Conservation (phyloP, 2,888 invertebrate species). For the Phyto melanocephala region DNA sequence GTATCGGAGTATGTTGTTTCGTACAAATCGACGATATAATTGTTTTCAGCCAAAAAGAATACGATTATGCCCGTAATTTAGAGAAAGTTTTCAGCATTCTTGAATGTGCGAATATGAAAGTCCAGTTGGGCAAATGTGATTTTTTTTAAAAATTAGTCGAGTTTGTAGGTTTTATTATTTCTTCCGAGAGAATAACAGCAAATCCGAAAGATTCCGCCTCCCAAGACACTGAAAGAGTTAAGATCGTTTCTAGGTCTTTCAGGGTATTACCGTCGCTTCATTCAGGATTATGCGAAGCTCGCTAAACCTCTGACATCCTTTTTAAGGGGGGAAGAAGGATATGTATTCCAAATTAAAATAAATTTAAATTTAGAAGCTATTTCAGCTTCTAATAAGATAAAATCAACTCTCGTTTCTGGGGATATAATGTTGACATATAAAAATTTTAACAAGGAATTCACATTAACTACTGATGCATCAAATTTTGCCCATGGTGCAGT, state of each 20-base stretch:
- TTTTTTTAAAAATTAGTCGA: conserved; percentile 11
- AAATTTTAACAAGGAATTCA: too few species aligned
- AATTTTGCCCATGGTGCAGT: too few species aligned
- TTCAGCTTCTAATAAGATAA: neutral
- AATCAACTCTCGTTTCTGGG: neutral
- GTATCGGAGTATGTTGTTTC: neutral
- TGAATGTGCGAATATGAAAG: neutral
- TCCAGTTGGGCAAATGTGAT: conserved; percentile 8
- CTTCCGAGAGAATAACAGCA: neutral
- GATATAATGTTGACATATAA: neutral
- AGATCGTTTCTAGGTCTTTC: neutral
- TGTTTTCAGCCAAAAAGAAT: neutral
- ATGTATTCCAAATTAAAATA: neutral
- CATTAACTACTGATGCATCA: too few species aligned
- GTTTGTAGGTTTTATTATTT: conserved; percentile 5
- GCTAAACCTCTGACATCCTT: conserved; percentile 18
- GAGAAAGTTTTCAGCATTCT: neutral
- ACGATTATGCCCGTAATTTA: neutral
- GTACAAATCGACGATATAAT: conserved; percentile 29
- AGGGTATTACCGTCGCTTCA: conserved; percentile 16
- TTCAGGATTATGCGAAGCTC: conserved; percentile 21
- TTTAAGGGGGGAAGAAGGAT: conserved; percentile 10
- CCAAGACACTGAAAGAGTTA: neutral
- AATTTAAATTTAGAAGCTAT: neutral
- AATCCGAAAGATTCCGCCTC: neutral